Evolutionary conservation across 2,113 vertebrate species (phyloP).

Genomic region (Mus pahari): DNA sequence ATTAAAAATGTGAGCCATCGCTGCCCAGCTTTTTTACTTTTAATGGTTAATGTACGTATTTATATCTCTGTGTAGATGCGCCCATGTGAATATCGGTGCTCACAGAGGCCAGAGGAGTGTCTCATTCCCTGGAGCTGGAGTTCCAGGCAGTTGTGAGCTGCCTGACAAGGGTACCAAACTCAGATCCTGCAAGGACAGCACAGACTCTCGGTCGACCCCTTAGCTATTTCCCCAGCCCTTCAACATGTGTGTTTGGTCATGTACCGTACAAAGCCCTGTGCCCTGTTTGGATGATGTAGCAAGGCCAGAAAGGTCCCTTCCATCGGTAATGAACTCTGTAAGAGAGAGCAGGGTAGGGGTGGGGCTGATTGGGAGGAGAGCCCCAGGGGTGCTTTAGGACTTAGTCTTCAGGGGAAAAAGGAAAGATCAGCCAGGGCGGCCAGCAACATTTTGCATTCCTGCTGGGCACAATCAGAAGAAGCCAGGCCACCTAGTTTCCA

Average conservation of each 20-base stretch:
- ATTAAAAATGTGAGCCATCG: background rate
- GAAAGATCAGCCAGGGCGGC: background rate
- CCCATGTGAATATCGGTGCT: too few relatives aligned
- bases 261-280: background rate
- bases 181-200: background rate
- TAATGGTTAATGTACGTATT: background rate
- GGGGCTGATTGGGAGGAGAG: too few relatives aligned
- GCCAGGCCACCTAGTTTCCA: background rate
- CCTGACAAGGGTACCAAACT: background rate
- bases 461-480: background rate
- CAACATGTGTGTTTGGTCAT: background rate
- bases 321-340: background rate
- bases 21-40: background rate
- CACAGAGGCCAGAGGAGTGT: background rate
- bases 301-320: background rate
- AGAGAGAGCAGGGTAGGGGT: background rate
- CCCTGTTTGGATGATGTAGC: background rate
- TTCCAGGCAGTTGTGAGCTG: background rate
- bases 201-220: background rate
- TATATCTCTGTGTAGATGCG: background rate
- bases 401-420: background rate
- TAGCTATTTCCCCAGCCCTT: too few relatives aligned
- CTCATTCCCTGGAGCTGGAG: background rate
- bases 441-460: background rate
- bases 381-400: fast-evolving